Evolutionary conservation across 2,797 vertebrate species (phyloP), one percentile per base, ranked within the genome.

Genomic region (Protonibea diacanthus): DNA sequence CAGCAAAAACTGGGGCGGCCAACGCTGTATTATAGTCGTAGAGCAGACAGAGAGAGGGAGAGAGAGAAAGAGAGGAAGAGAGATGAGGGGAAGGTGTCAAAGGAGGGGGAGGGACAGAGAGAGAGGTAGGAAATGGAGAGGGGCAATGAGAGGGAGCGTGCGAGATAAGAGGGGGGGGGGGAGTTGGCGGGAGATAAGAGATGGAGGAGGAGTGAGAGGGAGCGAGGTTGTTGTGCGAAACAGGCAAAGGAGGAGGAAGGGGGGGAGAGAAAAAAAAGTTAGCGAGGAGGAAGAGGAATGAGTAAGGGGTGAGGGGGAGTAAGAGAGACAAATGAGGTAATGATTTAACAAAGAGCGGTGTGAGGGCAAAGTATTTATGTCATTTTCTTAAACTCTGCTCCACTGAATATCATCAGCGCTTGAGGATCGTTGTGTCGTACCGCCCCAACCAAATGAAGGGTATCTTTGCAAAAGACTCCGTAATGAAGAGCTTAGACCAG

Each of bases 401-500:
- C 6, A 4, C 10, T 47, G 56, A 68, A 87, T 75, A 71, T 63
- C 58, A 20, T 53, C 18, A 38, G 38, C 74, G 21, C 72, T 51
- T 71, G 23, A 73, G 63, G 53, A 59, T 75, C 53, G 3, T 52
- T 47, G 15, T 59, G 65, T 76, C 25, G 47, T 10, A 33, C 51
- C 15, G 53, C 42, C 47, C 21, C 69, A 58, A 66, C 27, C 23
- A 80, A 84, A 72, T 57, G 25, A 67, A 77, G 76, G 56, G 56
- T 85, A 49, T 62, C 68, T 86, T 57, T 71, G 40, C 38, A 67
- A 62, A 82, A 88, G 62, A 79, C 79, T 85, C 55, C 1, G 61
- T 86, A 83, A 91, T 87, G 75, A 90, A 83, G 78, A 81, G 66
- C 78, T 91, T 88, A 84, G 83, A 82, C 71, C 44, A 49, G 69